Evolutionary conservation across 2,888 invertebrate species (phyloP), one percentile per base, ranked within the genome.

Genomic region (Pasiphila rectangulata): DNA sequence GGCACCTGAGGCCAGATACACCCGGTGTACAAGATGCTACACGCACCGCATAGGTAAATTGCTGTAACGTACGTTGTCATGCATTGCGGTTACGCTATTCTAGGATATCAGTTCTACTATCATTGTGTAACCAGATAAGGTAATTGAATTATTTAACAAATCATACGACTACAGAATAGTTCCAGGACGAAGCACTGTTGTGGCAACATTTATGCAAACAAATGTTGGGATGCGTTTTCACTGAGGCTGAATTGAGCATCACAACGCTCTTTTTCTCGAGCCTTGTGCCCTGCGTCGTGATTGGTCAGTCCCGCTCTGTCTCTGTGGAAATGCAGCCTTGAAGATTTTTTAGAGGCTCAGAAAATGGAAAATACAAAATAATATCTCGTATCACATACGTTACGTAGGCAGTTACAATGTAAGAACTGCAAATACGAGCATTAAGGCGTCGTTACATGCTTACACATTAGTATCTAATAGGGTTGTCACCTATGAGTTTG

Each of bases 121-220:
- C 44, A 41, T 36, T 35, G 30, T 44, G 37, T 34, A 40, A 35
- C 24, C 35, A 34, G 50, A 51, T 45, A 47, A 45, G 27, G 27
- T 45, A 50, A 46, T 54, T 41, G 39, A 41, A 27, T 38, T 41
- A 51, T 41, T 43, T 43, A 36, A 21, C 12, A 29, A 17, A n/a
- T 20, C 35, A 37, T 23, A 46, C 40, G 42, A 10, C 17, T 9
- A 32, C 10, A 17, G 10, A 16, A 5, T 2, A 17, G 6, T 16
- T 32, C 9, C 30, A 17, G 15, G 9, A 9, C 6, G 1, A 30
- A n/a, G n/a, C 10, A 4, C 9, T 15, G 7, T 10, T 13, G n/a
- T n/a, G 24, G 4, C 3, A 7, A 9, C 19, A 24, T 21, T 7
- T n/a, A n/a, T n/a, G n/a, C n/a, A n/a, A n/a, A n/a, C n/a, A n/a